Base-by-base conservation (phyloP, 2,797 vertebrate species). In the Bradypodion ventrale region DNA sequence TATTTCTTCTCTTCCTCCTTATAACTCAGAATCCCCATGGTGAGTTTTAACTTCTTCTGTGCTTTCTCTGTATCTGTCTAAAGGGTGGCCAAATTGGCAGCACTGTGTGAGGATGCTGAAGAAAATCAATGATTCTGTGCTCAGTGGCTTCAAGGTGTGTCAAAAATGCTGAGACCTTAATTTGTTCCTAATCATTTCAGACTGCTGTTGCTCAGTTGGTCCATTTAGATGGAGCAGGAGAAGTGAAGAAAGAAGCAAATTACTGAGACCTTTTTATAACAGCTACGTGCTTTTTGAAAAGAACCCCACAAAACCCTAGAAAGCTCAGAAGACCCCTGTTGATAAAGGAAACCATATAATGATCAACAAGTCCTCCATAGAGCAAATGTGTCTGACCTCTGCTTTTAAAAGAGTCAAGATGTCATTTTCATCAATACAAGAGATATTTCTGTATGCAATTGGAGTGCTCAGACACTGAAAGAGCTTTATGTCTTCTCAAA, bases 131-230 rank as follows among this genome's bases (percentile, higher is more conserved):
- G 65, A 56, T 32, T 85, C 32, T 0, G 1, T 60, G 40, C 77
- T 74, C 59, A 80, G 29, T n/a, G 0, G 37, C 83, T 84, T 78
- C 82, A 88, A 92, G 49, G 65, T 82, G 16, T 85, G 90, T 92
- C 75, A 62, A 70, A 87, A 91, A 70, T 84, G 56, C 56, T 82
- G 83, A 89, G 87, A 83, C 35, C 56, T 73, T 87, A 87, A 87
- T 91, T 86, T 84, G 63, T 80, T 83, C 60, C 46, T 90, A 83
- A 90, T 89, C 85, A 91, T 52, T 23, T 91, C 76, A 60, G 80
- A 80, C 16, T n/a, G 74, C 44, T 86, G 87, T 81, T 91, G 44
- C 78, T 89, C 75, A 87, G 70, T 6, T 75, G 87, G 81, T 60
- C 74, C 89, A 29, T 88, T 87, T 89, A 69, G 70, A 75, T 49